phyloP scores from a whole-genome alignment of 2,888 invertebrate genomes.

The Cynaeus angustus region DNA sequence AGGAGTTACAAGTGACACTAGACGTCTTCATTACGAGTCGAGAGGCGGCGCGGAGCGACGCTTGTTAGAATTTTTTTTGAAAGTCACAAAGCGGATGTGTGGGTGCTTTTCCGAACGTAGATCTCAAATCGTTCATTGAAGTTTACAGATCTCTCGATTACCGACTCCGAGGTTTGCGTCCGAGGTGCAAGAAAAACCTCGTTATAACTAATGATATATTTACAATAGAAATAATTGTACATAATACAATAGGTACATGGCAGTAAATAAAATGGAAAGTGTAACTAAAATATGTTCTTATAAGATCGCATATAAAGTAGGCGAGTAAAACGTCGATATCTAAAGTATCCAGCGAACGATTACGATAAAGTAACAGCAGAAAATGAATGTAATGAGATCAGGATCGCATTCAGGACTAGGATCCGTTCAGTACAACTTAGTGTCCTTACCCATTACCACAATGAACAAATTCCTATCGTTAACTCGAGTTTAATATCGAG shows the following conservation, averaged over 20 bases:
- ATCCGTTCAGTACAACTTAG: constrained; percentile 57
- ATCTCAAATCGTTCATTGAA: too few relatives aligned
- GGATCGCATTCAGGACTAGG: constrained; percentile 57
- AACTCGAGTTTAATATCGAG: constrained; percentile 24
- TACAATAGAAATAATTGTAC: constrained; percentile 59
- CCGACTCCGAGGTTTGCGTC: too few relatives aligned
- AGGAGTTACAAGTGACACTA: constrained; percentile 27
- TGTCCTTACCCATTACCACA: constrained; percentile 54
- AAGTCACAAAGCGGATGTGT: constrained; percentile 2
- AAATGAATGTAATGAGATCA: constrained; percentile 57
- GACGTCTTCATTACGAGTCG: constrained; percentile 26
- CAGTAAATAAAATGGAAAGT: constrained; percentile 56
- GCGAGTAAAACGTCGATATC: background rate
- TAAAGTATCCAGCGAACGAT: constrained; percentile 7
- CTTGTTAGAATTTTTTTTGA: constrained; percentile 26
- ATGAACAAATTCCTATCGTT: constrained; percentile 10
- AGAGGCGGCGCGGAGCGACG: constrained; percentile 22
- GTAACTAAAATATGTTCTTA: constrained; percentile 38
- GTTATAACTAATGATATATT: constrained; percentile 56
- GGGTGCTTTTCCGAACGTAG: background rate
- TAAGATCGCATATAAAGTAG: constrained; percentile 28
- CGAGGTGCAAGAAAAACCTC: background rate
- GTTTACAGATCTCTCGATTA: too few relatives aligned
- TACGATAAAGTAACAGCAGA: constrained; percentile 10
- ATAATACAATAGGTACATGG: constrained; percentile 57